phyloP scores from a whole-genome alignment of 2,113 vertebrate genomes.

The Prinia subflava region DNA sequence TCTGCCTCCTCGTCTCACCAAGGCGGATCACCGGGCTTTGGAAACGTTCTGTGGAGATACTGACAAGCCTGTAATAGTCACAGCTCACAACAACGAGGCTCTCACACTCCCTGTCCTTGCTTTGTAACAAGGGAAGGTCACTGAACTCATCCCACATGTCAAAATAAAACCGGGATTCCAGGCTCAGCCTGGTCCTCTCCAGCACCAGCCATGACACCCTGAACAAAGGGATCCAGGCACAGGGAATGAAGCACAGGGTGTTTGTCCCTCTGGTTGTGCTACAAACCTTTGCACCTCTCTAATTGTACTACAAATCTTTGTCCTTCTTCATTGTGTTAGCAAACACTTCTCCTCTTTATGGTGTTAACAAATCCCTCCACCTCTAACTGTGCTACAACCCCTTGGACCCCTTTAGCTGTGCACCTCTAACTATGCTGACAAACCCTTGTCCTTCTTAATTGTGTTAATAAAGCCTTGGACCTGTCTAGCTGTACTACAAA shows the following conservation, averaged over 20 bases:
- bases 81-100: not conserved
- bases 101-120: not conserved
- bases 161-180: not conserved
- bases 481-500: not conserved
- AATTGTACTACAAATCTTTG: not conserved
- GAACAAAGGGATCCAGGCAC: not conserved
- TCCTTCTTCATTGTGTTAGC: not conserved
- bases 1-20: not conserved
- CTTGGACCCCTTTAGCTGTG: not conserved
- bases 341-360: not conserved
- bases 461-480: not conserved
- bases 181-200: not conserved
- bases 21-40: not conserved
- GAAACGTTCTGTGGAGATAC: not conserved
- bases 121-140: not conserved
- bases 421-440: not conserved
- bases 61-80: not conserved
- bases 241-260: not conserved
- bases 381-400: not conserved
- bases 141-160: not conserved
- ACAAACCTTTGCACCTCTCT: not conserved
- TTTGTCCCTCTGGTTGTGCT: not conserved
- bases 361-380: not conserved
- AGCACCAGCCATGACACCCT: not conserved
- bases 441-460: not conserved